Conservation (phyloP, 2,797 vertebrate genomes). For the Anabas testudineus region DNA sequence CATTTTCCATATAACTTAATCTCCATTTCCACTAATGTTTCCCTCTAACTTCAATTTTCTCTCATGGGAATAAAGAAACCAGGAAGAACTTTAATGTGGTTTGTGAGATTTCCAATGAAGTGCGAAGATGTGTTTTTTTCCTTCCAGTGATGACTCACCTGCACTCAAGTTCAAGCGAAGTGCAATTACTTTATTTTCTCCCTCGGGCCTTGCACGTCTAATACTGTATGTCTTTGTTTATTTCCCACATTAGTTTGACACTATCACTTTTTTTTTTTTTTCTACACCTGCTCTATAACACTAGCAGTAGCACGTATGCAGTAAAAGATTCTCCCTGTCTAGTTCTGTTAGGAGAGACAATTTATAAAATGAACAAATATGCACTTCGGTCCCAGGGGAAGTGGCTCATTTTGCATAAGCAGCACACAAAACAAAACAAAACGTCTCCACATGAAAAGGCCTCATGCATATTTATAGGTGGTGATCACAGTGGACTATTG, state of each 20-base stretch:
- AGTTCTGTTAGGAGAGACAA: constrained; percentile 28
- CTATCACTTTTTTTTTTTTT: constrained; percentile 23
- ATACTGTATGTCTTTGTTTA: constrained; percentile 38
- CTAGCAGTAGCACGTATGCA: constrained; percentile 19
- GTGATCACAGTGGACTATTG: constrained; percentile 51
- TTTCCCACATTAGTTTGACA: constrained; percentile 41
- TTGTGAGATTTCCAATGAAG: constrained; percentile 59
- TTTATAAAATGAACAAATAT: constrained; percentile 51
- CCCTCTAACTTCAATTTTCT: constrained; percentile 31
- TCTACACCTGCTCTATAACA: constrained; percentile 10
- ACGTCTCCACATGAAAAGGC: constrained; percentile 60
- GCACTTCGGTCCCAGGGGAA: constrained; percentile 35
- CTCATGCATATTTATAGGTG: constrained; percentile 62
- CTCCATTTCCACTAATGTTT: constrained; percentile 30
- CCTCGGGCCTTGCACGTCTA: constrained; percentile 37
- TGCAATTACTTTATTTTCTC: constrained; percentile 71
- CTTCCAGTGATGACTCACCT: constrained; percentile 47
- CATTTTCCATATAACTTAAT: constrained; percentile 29
- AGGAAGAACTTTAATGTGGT: constrained; percentile 48
- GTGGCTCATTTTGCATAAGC: constrained; percentile 51
- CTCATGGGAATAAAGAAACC: constrained; percentile 47
- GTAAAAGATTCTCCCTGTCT: constrained; percentile 24
- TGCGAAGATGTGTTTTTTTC: constrained; percentile 32
- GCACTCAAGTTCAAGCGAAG: constrained; percentile 73
- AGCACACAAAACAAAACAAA: constrained; percentile 45